Conservation (phyloP, 2,113 vertebrate genomes). For the Carettochelys insculpta region DNA sequence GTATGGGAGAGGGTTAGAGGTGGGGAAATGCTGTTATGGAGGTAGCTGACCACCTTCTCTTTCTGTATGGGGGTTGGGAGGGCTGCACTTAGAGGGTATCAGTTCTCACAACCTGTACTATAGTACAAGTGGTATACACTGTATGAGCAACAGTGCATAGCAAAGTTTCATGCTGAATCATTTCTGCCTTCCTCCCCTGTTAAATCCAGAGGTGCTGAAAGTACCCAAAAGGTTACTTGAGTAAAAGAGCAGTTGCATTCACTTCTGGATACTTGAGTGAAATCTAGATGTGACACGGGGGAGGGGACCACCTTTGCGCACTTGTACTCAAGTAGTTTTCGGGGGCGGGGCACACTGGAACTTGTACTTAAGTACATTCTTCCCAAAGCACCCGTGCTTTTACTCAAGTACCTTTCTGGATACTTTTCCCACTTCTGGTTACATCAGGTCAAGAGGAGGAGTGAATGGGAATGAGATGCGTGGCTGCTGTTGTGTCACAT, state of each 20-base stretch:
- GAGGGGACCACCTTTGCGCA: too few relatives aligned
- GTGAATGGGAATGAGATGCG: background rate
- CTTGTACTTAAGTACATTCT: too few relatives aligned
- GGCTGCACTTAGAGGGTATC: rapidly evolving
- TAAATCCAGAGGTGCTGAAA: too few relatives aligned
- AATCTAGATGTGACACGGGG: too few relatives aligned
- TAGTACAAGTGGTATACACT: background rate
- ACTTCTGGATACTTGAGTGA: too few relatives aligned
- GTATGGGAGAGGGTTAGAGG: background rate
- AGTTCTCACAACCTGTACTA: background rate
- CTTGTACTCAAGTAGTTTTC: too few relatives aligned
- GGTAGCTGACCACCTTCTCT: background rate
- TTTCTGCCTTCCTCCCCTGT: background rate
- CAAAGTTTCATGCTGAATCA: background rate
- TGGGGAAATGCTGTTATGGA: background rate
- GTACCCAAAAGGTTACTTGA: too few relatives aligned
- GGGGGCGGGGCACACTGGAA: too few relatives aligned
- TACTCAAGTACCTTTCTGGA: too few relatives aligned
- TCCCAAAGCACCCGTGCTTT: too few relatives aligned
- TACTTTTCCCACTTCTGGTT: too few relatives aligned
- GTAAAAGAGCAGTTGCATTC: too few relatives aligned
- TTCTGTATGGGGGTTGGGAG: background rate
- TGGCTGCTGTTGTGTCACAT: background rate
- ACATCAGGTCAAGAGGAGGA: background rate
- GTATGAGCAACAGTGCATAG: background rate